Evolutionary conservation across 2,797 vertebrate species (phyloP), one percentile per base, ranked within the genome.

Genomic region (Esox masquinongy): DNA sequence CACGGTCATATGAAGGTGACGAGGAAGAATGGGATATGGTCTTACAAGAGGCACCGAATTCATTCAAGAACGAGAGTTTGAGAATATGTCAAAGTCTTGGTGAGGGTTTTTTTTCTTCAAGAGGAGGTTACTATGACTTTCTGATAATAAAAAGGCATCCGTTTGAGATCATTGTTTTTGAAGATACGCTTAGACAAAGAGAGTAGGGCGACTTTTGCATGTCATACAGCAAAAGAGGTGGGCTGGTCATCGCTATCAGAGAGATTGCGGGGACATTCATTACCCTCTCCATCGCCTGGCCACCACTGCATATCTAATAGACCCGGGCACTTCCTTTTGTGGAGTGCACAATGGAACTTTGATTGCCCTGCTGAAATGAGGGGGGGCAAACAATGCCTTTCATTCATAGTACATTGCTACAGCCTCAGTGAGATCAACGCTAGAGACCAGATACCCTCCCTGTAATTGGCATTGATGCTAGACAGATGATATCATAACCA

Each of bases 401-500:
- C 90, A 90, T 92, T 93, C 86, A 90, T 68, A 36, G 81, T 80
- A 68, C 72, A 24, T 78, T 26, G 53, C 82, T 22, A 82, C 81
- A 22, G 80, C 51, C 79, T 81, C 73, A 16, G 79, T 79, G 85
- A 83, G 80, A 83, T 63, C 61, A 79, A 69, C 71, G 72, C 77
- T 76, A 68, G 81, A 22, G 71, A 66, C 77, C 67, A 86, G 81
- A 73, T 83, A 89, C 89, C 88, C 89, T 87, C 80, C 80, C 86
- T 88, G 89, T 93, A 93, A 94, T 93, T 93, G 88, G 89, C 89
- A 87, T 88, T 89, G 91, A 94, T 93, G 88, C 87, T 85, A 89
- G 91, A 91, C 88, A 90, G 91, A 92, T 93, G 89, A 93, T 94
- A 93, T 93, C 91, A 93, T 92, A 92, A 92, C 88, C 90, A 92